These are phyloP conservation scores for Conistra vaccinii DNA, from an alignment of 2,888 invertebrate species.

Conservation along the genomic window DNA sequence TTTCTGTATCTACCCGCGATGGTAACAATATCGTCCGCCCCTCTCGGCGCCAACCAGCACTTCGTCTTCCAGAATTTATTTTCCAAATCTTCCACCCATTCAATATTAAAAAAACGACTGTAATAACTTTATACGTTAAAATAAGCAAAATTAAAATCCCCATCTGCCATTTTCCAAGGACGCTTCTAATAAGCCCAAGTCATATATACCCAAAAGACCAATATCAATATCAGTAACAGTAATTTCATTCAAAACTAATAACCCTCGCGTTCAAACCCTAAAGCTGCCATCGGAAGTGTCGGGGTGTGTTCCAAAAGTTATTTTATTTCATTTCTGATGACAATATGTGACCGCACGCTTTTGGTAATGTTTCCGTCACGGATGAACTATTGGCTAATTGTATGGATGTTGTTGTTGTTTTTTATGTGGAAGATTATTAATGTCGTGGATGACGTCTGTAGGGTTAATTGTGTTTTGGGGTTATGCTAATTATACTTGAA, in stretches of 20 bases:
- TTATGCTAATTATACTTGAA: background rate
- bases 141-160: background rate
- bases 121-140: background rate
- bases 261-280: conserved; percentile 43
- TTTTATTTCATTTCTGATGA: conserved; percentile 64
- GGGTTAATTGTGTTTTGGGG: conserved; percentile 14
- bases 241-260: conserved; percentile 31
- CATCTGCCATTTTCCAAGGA: background rate
- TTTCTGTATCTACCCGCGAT: too few relatives aligned
- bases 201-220: conserved; percentile 3
- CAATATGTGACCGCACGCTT: conserved; percentile 69
- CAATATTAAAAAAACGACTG: background rate
- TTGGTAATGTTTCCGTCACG: conserved; percentile 72
- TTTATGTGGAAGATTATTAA: conserved; percentile 39
- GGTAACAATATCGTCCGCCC: too few relatives aligned
- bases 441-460: background rate
- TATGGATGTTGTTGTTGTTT: conserved; percentile 43
- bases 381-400: conserved; percentile 70
- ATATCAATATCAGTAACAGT: conserved; percentile 15
- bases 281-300: conserved; percentile 62
- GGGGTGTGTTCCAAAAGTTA: conserved; percentile 68
- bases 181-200: background rate
- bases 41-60: too few relatives aligned
- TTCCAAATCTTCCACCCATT: background rate
- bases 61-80: too few relatives aligned